Conservation (phyloP, 2,113 vertebrate species). For the Carassius auratus region DNA sequence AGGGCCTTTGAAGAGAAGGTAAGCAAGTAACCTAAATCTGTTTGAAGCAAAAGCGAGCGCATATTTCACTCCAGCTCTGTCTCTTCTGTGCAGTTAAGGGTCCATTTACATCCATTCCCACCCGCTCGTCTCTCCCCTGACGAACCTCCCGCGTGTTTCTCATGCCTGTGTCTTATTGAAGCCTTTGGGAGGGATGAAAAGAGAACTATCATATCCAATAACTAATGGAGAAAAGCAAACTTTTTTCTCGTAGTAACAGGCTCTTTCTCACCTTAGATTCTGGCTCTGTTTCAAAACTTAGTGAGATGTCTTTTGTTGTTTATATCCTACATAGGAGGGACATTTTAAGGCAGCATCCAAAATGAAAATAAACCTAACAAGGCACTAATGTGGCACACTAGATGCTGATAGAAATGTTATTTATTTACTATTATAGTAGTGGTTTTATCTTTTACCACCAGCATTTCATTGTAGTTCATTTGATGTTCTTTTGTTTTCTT, state of each 20-base stretch:
- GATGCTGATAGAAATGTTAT: no score
- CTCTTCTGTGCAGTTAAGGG: slow-evolving; percentile 6
- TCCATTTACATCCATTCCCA: slow-evolving; percentile 26
- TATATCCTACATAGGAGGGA: background rate
- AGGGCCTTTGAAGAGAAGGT: slow-evolving; percentile 32
- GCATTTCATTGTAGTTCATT: no score
- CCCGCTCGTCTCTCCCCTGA: background rate
- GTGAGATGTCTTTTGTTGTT: background rate
- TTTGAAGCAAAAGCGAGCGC: slow-evolving; percentile 7
- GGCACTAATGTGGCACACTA: background rate
- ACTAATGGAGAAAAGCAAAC: background rate
- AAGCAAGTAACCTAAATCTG: slow-evolving; percentile 38
- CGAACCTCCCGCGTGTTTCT: background rate
- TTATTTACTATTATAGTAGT: no score
- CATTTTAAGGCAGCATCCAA: background rate
- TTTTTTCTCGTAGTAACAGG: background rate
- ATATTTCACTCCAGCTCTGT: slow-evolving; percentile 8
- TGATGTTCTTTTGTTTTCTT: no score
- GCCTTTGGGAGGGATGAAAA: slow-evolving; percentile 1
- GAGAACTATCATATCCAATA: slow-evolving; percentile 6
- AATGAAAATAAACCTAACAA: background rate
- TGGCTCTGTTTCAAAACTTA: background rate
- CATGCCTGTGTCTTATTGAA: background rate
- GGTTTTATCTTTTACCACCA: no score
- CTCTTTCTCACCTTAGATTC: no score